These are phyloP conservation scores for Chymomyza procnemis DNA, from an alignment of 2,888 invertebrate genomes.

Conservation along the genomic window DNA sequence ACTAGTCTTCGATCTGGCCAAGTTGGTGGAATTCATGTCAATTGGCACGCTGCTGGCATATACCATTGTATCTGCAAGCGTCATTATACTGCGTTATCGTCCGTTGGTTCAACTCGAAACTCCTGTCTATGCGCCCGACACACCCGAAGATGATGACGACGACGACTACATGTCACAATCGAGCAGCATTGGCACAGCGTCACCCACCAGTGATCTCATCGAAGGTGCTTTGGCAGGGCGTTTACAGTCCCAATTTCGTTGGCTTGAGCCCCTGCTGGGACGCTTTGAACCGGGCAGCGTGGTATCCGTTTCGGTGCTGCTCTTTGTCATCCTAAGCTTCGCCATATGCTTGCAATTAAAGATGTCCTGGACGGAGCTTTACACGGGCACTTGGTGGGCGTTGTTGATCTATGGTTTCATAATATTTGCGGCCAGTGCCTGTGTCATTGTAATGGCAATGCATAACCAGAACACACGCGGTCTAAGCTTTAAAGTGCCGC, in stretches of 20 bases:
- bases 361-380: constrained; percentile 81
- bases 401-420: constrained; percentile 83
- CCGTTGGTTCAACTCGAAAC: constrained; percentile 80
- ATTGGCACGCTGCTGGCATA: constrained; percentile 93
- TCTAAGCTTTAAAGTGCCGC: constrained; percentile 87
- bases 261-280: constrained; percentile 86
- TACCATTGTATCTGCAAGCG: constrained; percentile 93
- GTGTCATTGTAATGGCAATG: constrained; percentile 86
- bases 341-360: constrained; percentile 85
- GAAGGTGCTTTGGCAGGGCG: constrained; percentile 86
- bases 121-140: constrained; percentile 80
- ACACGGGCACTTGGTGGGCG: constrained; percentile 84
- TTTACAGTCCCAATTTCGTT: constrained; percentile 85
- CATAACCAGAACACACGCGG: constrained; percentile 87
- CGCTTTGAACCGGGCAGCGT: constrained; percentile 88
- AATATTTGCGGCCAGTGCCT: constrained; percentile 82
- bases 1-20: constrained; percentile 90
- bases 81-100: constrained; percentile 90
- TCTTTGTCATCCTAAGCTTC: constrained; percentile 84
- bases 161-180: constrained; percentile 81
- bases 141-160: constrained; percentile 81
- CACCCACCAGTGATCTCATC: constrained; percentile 80
- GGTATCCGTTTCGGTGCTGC: constrained; percentile 85
- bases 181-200: constrained; percentile 82
- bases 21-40: constrained; percentile 96